phyloP scores from a whole-genome alignment of 2,113 vertebrate genomes.

The Tympanuchus pallidicinctus region DNA sequence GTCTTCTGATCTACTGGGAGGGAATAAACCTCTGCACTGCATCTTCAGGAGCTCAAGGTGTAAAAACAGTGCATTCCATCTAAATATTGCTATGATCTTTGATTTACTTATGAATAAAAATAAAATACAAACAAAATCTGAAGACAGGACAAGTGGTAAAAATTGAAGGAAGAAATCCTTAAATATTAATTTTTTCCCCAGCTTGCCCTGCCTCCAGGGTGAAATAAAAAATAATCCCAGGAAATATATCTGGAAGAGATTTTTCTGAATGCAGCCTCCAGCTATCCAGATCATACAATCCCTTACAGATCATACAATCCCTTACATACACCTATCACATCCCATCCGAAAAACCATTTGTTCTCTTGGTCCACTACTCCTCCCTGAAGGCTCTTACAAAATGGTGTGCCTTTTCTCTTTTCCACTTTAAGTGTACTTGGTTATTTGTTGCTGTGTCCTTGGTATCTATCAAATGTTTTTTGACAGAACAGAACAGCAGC shows the following conservation, averaged over 20 bases:
- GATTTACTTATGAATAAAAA: not conserved
- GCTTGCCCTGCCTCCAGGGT: not conserved
- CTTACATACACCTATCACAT: not conserved
- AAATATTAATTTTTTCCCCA: not conserved
- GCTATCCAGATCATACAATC: not conserved
- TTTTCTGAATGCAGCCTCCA: not conserved
- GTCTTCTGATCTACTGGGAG: not conserved
- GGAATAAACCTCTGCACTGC: not conserved
- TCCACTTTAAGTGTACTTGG: not conserved
- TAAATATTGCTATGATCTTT: conserved; percentile 15
- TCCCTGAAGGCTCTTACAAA: not conserved
- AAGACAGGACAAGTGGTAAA: not conserved
- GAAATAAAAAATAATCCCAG: not conserved
- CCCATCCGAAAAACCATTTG: not conserved
- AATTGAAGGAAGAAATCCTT: not conserved
- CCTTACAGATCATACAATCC: not conserved
- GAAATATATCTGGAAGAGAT: not conserved
- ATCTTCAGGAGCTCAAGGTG: not conserved
- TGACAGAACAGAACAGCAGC: not conserved
- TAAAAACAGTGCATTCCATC: not conserved
- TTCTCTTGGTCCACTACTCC: not conserved
- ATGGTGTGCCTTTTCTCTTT: not conserved
- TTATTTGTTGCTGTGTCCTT: not conserved
- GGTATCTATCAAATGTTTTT: not conserved
- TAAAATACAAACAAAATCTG: not conserved